Percentiles rank a stretch among this genome's conserved stretches.
Evolutionary conservation across 2,888 invertebrate species (phyloP).

Genomic region (Tiphia femorata): DNA sequence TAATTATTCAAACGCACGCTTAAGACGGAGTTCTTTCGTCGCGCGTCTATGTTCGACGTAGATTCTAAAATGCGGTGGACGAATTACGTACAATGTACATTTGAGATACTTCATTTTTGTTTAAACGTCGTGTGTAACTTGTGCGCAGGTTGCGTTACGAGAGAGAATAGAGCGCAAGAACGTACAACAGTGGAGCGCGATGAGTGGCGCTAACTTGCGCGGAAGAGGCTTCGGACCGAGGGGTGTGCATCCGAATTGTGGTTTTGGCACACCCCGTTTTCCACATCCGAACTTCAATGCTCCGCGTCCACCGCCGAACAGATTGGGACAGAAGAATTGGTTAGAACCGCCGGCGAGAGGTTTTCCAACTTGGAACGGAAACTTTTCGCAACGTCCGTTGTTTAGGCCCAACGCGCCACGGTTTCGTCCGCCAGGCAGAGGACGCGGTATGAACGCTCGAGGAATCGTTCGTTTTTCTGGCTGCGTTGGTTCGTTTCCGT

Average conservation of each 20-base stretch:
- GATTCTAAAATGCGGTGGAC: too few relatives aligned
- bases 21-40: too few relatives aligned
- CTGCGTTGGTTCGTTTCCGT: slow-evolving; percentile 3
- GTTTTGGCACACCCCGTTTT: slow-evolving; percentile 29
- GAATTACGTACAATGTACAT: too few relatives aligned
- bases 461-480: slow-evolving; percentile 35
- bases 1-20: too few relatives aligned
- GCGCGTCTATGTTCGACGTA: too few relatives aligned
- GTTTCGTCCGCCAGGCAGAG: slow-evolving; percentile 13
- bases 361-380: too few relatives aligned
- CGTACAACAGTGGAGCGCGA: slow-evolving; percentile 43
- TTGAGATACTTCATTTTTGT: too few relatives aligned
- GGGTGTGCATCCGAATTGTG: slow-evolving; percentile 37
- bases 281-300: slow-evolving; percentile 34
- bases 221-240: slow-evolving; percentile 57
- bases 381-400: slow-evolving; percentile 20
- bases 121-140: too few relatives aligned
- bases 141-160: too few relatives aligned
- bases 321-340: slow-evolving; percentile 32
- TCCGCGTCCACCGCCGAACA: slow-evolving; percentile 20
- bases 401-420: slow-evolving; percentile 27
- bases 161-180: too few relatives aligned
- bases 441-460: slow-evolving; percentile 16
- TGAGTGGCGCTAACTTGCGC: slow-evolving; percentile 56
- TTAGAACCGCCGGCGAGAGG: slow-evolving; percentile 20